Evolutionary conservation across 2,888 invertebrate species (phyloP).

Genomic region (Stomorhina lunata): DNA sequence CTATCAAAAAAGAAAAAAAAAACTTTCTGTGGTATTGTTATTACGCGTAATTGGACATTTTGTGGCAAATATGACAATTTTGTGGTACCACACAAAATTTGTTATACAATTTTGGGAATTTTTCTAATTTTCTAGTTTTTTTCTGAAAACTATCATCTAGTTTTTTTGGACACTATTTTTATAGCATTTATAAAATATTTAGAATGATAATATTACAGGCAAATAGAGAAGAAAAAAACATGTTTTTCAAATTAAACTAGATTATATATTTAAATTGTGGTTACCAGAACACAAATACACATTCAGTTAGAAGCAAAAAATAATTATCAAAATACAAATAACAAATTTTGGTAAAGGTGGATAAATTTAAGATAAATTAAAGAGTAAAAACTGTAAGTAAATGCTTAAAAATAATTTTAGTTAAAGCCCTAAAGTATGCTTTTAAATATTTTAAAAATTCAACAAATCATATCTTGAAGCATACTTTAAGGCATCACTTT

Average conservation of each 20-base stretch:
- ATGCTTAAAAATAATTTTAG: not conserved
- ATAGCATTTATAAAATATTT: constrained; percentile 12
- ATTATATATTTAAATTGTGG: constrained; percentile 63
- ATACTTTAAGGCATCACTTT: no score
- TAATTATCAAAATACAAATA: not conserved
- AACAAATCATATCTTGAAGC: no score
- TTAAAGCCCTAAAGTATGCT: not conserved
- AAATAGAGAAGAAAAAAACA: constrained; percentile 8
- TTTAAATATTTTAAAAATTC: not conserved
- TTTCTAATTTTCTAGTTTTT: constrained; percentile 2
- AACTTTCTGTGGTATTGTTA: constrained; percentile 63
- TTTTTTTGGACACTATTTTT: no score
- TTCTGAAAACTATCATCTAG: not conserved
- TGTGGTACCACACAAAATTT: constrained; percentile 66
- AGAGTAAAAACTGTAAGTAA: not conserved
- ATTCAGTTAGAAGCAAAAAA: not conserved
- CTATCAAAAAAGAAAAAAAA: constrained; percentile 63
- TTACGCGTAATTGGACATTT: constrained; percentile 69
- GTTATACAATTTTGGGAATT: constrained; percentile 47
- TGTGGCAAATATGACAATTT: constrained; percentile 70
- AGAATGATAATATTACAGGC: constrained; percentile 26
- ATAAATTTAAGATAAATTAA: not conserved
- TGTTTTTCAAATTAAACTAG: constrained; percentile 56
- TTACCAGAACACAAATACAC: not conserved
- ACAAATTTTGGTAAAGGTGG: not conserved